Evolutionary conservation across 30 jellyfish, hydroid and myxozoan genomes (phyloP).

Genomic region (Pelagia noctiluca): DNA sequence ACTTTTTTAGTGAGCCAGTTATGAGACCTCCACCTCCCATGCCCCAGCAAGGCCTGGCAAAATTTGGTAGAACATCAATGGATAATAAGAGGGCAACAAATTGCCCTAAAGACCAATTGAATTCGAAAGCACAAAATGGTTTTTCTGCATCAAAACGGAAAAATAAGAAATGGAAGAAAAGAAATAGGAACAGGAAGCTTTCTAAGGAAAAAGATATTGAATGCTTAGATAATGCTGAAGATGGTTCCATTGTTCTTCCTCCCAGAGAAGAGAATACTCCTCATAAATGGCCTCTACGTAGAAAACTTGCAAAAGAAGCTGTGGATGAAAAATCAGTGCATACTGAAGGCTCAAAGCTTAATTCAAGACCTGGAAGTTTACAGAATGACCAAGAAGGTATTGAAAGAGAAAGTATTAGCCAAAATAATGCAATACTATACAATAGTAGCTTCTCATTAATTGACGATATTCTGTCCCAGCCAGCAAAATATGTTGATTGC

Average conservation of each 20-base stretch:
- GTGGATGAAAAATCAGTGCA: not conserved
- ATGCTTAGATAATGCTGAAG: not conserved
- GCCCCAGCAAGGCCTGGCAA: conserved; percentile 4
- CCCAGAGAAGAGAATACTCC: conserved; percentile 35
- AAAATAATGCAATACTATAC: no score
- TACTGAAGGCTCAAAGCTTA: no score
- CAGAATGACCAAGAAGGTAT: no score
- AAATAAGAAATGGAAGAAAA: conserved; percentile 10
- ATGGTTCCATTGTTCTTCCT: conserved; percentile 22
- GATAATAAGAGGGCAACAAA: not conserved
- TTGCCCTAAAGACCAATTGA: not conserved
- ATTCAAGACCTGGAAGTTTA: no score
- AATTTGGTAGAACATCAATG: not conserved
- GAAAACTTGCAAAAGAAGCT: not conserved
- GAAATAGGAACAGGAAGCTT: not conserved
- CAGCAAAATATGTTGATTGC: no score
- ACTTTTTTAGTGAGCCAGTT: conserved; percentile 41
- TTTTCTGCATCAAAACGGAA: conserved; percentile 3
- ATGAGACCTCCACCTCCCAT: conserved; percentile 12
- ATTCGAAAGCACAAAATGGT: conserved; percentile 5
- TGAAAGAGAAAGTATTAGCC: no score
- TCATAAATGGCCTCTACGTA: conserved; percentile 67
- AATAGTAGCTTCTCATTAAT: no score
- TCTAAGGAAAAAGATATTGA: not conserved
- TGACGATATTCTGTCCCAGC: no score